Conservation (phyloP, 1,140 invertebrate genomes). For the Dufourea novaeangliae region DNA sequence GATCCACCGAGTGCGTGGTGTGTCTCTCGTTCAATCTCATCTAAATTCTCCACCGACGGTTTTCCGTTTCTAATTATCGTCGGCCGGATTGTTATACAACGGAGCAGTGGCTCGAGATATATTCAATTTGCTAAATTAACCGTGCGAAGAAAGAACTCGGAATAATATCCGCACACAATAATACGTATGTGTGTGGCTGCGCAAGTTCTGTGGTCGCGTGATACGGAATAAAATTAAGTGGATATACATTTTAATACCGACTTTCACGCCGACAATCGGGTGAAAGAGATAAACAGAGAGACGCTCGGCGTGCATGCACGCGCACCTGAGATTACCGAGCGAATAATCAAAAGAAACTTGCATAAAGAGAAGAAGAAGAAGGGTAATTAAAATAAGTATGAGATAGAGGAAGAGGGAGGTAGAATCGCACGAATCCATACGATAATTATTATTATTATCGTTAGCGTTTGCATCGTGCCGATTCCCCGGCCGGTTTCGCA, state of each 20-base stretch:
- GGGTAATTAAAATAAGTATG: neutral
- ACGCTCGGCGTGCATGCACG: neutral
- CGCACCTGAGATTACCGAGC: slow-evolving; percentile 8
- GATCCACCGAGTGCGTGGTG: no score
- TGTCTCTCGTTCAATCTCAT: neutral
- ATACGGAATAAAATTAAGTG: slow-evolving; percentile 35
- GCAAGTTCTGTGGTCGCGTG: neutral
- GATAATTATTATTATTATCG: slow-evolving; percentile 47
- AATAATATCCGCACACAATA: neutral
- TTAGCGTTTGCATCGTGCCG: slow-evolving; percentile 44
- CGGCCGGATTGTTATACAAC: neutral
- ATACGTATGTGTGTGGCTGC: neutral
- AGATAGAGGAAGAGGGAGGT: neutral
- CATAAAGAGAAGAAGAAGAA: neutral
- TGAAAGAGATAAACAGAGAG: neutral
- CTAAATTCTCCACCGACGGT: neutral
- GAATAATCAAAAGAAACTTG: slow-evolving; percentile 35
- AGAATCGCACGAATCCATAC: slow-evolving; percentile 22
- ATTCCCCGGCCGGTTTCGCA: slow-evolving; percentile 58
- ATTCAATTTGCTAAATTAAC: slow-evolving; percentile 44
- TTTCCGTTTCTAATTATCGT: slow-evolving; percentile 12
- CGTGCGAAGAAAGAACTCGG: slow-evolving; percentile 12
- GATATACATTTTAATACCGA: slow-evolving; percentile 42
- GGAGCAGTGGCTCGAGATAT: neutral
- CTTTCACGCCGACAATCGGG: slow-evolving; percentile 18